Conservation (phyloP, 2,113 vertebrate genomes). For the Sarotherodon lohbergeri region DNA sequence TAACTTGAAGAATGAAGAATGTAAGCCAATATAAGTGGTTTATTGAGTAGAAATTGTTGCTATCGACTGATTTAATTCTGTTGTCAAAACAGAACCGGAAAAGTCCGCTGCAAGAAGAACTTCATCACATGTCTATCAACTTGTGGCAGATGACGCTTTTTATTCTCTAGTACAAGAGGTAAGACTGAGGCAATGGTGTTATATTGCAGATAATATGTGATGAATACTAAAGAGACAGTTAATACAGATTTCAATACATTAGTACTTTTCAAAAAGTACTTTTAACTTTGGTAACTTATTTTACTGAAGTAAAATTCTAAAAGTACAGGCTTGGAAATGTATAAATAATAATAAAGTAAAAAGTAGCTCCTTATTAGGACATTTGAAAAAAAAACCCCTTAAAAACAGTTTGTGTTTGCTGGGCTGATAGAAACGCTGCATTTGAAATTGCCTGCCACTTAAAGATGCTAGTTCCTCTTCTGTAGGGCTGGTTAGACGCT, state of each 20-base stretch:
- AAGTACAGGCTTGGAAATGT: neutral
- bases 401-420: neutral
- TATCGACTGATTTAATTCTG: neutral
- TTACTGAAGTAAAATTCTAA: neutral
- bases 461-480: neutral
- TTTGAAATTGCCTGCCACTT: neutral
- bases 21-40: fast-evolving
- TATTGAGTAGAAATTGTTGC: fast-evolving
- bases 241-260: neutral
- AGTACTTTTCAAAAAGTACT: neutral
- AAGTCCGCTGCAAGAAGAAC: neutral
- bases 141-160: neutral
- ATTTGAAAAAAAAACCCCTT: fast-evolving
- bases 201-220: neutral
- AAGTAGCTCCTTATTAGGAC: neutral
- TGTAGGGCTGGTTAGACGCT: neutral
- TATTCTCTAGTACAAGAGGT: neutral
- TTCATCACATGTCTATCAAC: neutral
- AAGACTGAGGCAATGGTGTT: neutral
- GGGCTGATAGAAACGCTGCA: neutral
- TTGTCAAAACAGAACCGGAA: neutral
- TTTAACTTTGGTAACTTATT: neutral
- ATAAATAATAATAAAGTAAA: neutral
- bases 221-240: neutral
- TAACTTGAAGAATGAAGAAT: neutral